phyloP scores from a whole-genome alignment of 2,888 invertebrate species.

The Acronicta leporina region DNA sequence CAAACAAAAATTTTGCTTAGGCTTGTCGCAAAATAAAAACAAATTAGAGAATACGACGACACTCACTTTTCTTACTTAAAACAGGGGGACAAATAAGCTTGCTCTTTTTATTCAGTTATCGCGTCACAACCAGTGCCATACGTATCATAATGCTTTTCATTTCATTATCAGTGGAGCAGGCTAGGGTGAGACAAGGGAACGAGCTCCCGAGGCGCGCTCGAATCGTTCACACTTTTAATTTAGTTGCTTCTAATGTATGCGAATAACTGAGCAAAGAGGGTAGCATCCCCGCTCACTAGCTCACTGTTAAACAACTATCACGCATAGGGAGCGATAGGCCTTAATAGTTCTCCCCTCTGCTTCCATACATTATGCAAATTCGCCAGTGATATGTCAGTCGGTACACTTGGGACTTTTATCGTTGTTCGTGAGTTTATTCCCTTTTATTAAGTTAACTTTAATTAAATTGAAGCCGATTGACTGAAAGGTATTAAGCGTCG shows the following conservation, averaged over 20 bases:
- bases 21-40: conserved; percentile 43
- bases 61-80: conserved; percentile 67
- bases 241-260: conserved; percentile 88
- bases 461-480: conserved; percentile 88
- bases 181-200: conserved; percentile 68
- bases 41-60: conserved; percentile 58
- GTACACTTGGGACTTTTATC: conserved; percentile 88
- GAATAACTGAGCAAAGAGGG: conserved; percentile 80
- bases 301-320: conserved; percentile 86
- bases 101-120: conserved; percentile 80
- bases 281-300: conserved; percentile 72
- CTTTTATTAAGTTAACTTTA: conserved; percentile 88
- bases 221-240: conserved; percentile 88
- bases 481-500: conserved; percentile 81
- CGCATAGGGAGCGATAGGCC: conserved; percentile 79
- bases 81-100: conserved; percentile 76
- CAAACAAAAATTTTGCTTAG: conserved; percentile 18
- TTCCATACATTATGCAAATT: conserved; percentile 88
- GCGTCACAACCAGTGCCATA: conserved; percentile 79
- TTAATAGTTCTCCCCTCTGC: conserved; percentile 87
- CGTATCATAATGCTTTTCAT: conserved; percentile 86
- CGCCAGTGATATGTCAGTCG: conserved; percentile 87
- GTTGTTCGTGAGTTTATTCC: conserved; percentile 86
- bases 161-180: conserved; percentile 78
- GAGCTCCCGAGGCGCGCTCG: conserved; percentile 71